phyloP scores from a whole-genome alignment of 2,113 vertebrate species.

The Bambusicola thoracicus region DNA sequence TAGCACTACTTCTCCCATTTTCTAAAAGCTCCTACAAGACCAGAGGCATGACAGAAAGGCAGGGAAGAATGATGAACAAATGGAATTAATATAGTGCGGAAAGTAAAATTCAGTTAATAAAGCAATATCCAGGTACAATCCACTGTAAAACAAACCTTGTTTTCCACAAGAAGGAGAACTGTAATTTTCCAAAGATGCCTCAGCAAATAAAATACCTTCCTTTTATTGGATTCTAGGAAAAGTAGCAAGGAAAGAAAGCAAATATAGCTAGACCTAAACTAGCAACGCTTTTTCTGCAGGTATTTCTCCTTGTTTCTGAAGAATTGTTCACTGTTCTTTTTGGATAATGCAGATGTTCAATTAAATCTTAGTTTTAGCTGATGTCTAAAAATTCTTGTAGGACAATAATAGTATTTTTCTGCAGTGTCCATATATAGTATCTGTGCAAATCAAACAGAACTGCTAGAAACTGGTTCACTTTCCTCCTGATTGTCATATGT shows the following conservation, averaged over 20 bases:
- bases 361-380: neutral
- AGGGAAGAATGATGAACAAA: neutral
- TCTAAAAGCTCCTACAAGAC: neutral
- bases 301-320: conserved; percentile 6
- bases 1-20: neutral
- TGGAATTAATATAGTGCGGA: neutral
- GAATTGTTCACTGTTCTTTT: neutral
- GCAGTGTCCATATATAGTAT: neutral
- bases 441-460: neutral
- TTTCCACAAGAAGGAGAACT: neutral
- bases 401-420: neutral
- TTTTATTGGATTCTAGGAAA: neutral
- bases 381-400: neutral
- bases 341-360: neutral
- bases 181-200: neutral
- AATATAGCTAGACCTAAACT: neutral
- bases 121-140: neutral
- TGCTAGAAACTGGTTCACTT: neutral
- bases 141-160: neutral
- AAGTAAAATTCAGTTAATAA: conserved; percentile 7
- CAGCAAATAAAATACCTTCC: neutral
- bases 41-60: neutral
- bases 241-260: neutral
- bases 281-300: neutral
- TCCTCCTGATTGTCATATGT: neutral